These are phyloP conservation scores for Lithophane ornitopus DNA, from an alignment of 2,888 invertebrate species.

Conservation along the genomic window DNA sequence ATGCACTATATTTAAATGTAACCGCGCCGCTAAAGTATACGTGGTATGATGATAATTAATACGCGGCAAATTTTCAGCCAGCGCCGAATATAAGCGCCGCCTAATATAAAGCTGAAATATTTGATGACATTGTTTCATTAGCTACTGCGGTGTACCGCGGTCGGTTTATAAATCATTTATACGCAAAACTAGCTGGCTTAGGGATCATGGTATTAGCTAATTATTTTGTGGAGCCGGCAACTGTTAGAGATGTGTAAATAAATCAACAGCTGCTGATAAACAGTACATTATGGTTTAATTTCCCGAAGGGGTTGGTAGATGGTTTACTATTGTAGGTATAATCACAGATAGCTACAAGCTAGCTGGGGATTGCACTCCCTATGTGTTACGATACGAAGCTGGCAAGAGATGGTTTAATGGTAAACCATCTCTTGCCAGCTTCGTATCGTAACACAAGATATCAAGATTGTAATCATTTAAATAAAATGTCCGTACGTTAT, in stretches of 20 bases:
- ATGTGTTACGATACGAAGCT: no score
- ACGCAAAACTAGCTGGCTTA: conserved; percentile 23
- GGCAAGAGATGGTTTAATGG: no score
- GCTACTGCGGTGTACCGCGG: conserved; percentile 20
- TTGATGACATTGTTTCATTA: conserved; percentile 54
- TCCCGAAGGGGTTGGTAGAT: conserved; percentile 20
- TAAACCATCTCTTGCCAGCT: background rate
- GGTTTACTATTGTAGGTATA: background rate
- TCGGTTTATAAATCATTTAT: conserved; percentile 34
- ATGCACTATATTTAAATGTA: conserved; percentile 51
- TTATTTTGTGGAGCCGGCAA: conserved; percentile 14
- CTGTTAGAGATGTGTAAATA: conserved; percentile 1
- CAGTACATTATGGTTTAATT: conserved; percentile 10
- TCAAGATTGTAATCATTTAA: background rate
- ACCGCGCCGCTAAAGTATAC: conserved; percentile 60
- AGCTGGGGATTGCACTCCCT: background rate
- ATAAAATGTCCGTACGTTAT: background rate
- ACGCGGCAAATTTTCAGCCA: conserved; percentile 59
- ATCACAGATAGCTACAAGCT: conserved; percentile 4
- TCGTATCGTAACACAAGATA: background rate
- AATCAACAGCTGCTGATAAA: background rate
- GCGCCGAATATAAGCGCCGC: conserved; percentile 34
- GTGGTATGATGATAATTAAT: conserved; percentile 64
- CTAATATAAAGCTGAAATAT: conserved; percentile 46
- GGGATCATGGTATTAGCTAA: conserved; percentile 19